phyloP scores from a whole-genome alignment of 35 echinoderm and acorn worm species.

The Chiridota heheva region DNA sequence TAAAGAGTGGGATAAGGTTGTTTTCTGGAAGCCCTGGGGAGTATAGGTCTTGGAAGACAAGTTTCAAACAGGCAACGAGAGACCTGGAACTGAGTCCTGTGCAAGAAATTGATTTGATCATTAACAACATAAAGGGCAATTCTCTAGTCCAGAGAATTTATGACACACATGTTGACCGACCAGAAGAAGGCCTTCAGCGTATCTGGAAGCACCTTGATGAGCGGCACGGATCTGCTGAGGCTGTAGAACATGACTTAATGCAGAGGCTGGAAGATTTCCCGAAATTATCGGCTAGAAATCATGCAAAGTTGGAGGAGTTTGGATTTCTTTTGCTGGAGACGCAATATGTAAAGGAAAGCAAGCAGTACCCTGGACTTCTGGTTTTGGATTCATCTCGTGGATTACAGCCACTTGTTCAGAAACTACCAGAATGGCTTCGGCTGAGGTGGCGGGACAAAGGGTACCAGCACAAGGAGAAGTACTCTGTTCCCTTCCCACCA shows the following conservation, averaged over 20 bases:
- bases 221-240: conserved; percentile 65
- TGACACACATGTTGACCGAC: conserved; percentile 66
- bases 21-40: conserved; percentile 35
- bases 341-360: conserved; percentile 30
- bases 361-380: conserved; percentile 5
- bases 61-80: conserved; percentile 43
- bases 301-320: conserved; percentile 30
- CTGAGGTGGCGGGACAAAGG: conserved; percentile 18
- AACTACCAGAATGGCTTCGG: conserved; percentile 44
- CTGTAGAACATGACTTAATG: conserved; percentile 63
- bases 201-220: conserved; percentile 57
- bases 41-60: conserved; percentile 46
- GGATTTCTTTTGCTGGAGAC: conserved; percentile 19
- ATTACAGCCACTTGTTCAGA: conserved; percentile 39
- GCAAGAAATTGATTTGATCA: conserved; percentile 39
- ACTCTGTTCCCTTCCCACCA: conserved; percentile 24
- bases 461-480: conserved; percentile 2
- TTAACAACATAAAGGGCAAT: conserved; percentile 25
- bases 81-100: conserved; percentile 40
- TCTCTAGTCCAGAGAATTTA: conserved; percentile 42
- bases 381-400: conserved; percentile 41
- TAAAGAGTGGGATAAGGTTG: conserved; percentile 11
- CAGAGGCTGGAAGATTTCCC: conserved; percentile 49
- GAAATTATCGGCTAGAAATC: conserved; percentile 21
- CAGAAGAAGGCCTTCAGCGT: conserved; percentile 45